Evolutionary conservation across 2,113 vertebrate species (phyloP), one percentile per base, ranked within the genome.

Genomic region (Tachuris rubrigastra): DNA sequence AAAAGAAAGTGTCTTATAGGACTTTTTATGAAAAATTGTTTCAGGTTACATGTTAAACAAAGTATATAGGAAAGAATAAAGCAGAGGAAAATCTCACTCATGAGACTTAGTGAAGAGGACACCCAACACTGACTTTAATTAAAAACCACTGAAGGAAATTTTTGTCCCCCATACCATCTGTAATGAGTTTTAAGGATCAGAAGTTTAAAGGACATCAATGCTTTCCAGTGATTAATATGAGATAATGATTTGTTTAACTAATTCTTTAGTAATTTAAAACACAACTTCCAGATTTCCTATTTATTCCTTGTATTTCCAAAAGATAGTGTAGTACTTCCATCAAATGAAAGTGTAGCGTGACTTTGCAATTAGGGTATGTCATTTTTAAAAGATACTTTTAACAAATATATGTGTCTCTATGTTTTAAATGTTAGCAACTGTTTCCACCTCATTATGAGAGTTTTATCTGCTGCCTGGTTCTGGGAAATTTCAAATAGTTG

Each of bases 201-300:
- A 95, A 71, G 21, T 90, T 85, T 79, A 93, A 94, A 91, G 67
- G 24, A 83, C 22, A 90, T 68, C 66, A 83, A 20, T 58, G 88
- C 30, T 84, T 94, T 18, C 42, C 17, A 37, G 72, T 77, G 67
- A 95, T 83, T 85, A 83, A 84, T 59, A 77, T 8, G 7, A 93
- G 58, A 52, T 55, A 91, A 85, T 44, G n/a, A 91, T 92, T 93
- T 91, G 16, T 80, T 89, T 85, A 87, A 63, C 46, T 89, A 82
- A 94, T 91, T 72, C 22, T 59, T 85, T 31, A 55, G 41, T 66
- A 28, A 95, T 84, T 68, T 87, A 67, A 60, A 90, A 91, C 55
- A 85, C 27, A 75, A 44, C 59, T 94, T 55, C 33, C 42, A 82
- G 42, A 66, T 30, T 12, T 67, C 13, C 20, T 62, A 9, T 31